Evolutionary conservation across 1,140 invertebrate genomes (phyloP), one percentile per base, ranked within the genome.

Genomic region (Conopomorpha cramerella): DNA sequence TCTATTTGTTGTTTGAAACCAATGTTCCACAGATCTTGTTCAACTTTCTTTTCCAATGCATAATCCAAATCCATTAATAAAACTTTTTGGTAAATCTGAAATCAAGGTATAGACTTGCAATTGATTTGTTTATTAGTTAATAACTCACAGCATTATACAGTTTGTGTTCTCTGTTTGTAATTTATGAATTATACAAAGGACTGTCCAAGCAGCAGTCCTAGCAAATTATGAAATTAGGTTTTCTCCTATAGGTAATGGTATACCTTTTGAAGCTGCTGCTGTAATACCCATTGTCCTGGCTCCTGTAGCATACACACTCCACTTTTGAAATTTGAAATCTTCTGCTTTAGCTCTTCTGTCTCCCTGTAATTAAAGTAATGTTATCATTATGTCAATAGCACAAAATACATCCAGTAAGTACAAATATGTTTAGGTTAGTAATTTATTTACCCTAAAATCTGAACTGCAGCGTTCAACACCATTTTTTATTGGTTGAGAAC

Each of bases 1-100:
- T 84, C 87, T 65, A 94, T 94, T 63, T 91, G 89, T 67, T 91
- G 91, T 63, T 93, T 93, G 77, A 93, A 93, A 8, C 90, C 90
- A 60, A 90, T 80, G 64, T 91, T 94, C 92, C 92, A 94, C 41
- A 94, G 71, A 53, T 93, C 91, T 59, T 92, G 91, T 65, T 94
- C 92, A 13, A 93, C 89, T 78, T 93, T 93, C 55, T 89, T 88
- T 66, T 93, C 89, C 48, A 93, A 71, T n/a, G 91, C 90, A 82
- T 90, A 92, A 57, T 93, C 91, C 43, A 93, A 73, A 64, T 93
- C 90, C 31, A 88, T 71, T 26, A 92, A 81, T 18, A 94, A 72
- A 13, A 93, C 82, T 66, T 90, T 87, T 61, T 92, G 89, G 67
- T 91, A 93, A 34, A 68, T 51, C 73, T 78, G 29, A 28, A 65